phyloP scores from a whole-genome alignment of 1,140 invertebrate genomes.

The Nebria ingens region DNA sequence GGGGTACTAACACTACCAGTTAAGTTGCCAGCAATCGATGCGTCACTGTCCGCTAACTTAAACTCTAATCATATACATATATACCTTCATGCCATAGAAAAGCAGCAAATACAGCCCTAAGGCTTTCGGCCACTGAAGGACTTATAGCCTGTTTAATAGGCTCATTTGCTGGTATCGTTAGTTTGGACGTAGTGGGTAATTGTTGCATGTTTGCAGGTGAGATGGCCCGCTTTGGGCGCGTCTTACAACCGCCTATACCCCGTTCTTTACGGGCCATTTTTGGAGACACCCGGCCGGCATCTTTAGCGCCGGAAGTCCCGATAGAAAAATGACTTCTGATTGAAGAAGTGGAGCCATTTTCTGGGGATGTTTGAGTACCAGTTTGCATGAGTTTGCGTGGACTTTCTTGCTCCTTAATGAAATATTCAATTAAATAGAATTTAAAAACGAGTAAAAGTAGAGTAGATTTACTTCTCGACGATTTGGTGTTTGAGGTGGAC shows the following conservation, averaged over 20 bases:
- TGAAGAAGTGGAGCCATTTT: slow-evolving; percentile 38
- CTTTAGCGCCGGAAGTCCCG: slow-evolving; percentile 41
- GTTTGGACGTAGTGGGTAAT: slow-evolving; percentile 24
- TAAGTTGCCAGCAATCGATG: not conserved
- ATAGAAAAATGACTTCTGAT: slow-evolving; percentile 52
- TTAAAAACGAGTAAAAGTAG: slow-evolving; percentile 12
- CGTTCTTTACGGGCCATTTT: slow-evolving; percentile 52
- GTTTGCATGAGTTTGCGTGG: slow-evolving; percentile 51
- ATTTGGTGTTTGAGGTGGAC: slow-evolving; percentile 40
- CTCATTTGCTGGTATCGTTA: slow-evolving; percentile 30
- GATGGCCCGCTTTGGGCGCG: slow-evolving; percentile 47
- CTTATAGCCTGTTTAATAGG: slow-evolving; percentile 74
- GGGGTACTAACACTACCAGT: too few species aligned
- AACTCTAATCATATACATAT: not conserved
- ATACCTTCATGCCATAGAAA: slow-evolving; percentile 91
- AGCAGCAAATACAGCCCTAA: slow-evolving; percentile 89
- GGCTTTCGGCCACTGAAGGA: slow-evolving; percentile 84
- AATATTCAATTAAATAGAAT: slow-evolving; percentile 1
- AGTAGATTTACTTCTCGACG: slow-evolving; percentile 19
- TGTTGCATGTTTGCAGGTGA: slow-evolving; percentile 45
- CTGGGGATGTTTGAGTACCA: slow-evolving; percentile 67
- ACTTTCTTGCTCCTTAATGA: slow-evolving; percentile 34
- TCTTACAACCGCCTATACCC: slow-evolving; percentile 34
- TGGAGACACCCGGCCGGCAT: slow-evolving; percentile 49
- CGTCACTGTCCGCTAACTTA: not conserved